phyloP scores from a whole-genome alignment of 2,888 invertebrate genomes.

The Cremastobaeus sp. region DNA sequence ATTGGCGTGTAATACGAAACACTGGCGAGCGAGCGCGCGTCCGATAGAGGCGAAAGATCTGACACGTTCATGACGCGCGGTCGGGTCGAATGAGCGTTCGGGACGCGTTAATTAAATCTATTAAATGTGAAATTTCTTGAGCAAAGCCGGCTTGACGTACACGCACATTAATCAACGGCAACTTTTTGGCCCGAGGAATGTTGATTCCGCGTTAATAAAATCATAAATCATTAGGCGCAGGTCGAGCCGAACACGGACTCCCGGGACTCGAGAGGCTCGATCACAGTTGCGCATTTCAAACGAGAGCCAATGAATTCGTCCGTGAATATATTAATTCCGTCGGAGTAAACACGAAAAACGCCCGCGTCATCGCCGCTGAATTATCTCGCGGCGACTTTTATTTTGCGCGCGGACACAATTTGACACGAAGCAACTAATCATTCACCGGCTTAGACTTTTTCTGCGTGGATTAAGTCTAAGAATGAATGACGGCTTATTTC shows the following conservation, averaged over 20 bases:
- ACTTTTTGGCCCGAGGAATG: conserved; percentile 21
- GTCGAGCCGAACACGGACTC: too few species aligned
- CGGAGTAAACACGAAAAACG: conserved; percentile 27
- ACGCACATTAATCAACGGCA: conserved; percentile 17
- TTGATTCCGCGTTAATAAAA: conserved; percentile 27
- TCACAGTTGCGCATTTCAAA: conserved; percentile 7
- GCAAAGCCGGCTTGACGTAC: neutral
- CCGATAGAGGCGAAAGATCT: conserved; percentile 8
- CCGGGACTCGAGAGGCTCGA: too few species aligned
- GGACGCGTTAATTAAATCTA: conserved; percentile 20
- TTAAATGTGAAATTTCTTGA: conserved; percentile 5
- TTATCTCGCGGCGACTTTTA: conserved; percentile 23
- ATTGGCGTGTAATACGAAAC: conserved; percentile 40
- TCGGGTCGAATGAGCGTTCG: conserved; percentile 2
- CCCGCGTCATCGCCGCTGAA: conserved; percentile 37
- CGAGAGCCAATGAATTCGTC: conserved; percentile 24
- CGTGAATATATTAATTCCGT: conserved; percentile 47
- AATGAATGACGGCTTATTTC: conserved; percentile 55
- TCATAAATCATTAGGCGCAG: conserved; percentile 39
- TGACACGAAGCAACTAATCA: conserved; percentile 48
- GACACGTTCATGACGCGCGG: neutral
- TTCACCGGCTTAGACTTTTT: conserved; percentile 49
- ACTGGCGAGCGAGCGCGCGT: neutral
- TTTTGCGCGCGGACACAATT: conserved; percentile 31
- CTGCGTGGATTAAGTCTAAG: conserved; percentile 42